A percentile compares a stretch with the other conserved stretches of the same genome.
Evolutionary conservation across 2,113 vertebrate genomes (phyloP).

Genomic region (Nesogale talazaci): DNA sequence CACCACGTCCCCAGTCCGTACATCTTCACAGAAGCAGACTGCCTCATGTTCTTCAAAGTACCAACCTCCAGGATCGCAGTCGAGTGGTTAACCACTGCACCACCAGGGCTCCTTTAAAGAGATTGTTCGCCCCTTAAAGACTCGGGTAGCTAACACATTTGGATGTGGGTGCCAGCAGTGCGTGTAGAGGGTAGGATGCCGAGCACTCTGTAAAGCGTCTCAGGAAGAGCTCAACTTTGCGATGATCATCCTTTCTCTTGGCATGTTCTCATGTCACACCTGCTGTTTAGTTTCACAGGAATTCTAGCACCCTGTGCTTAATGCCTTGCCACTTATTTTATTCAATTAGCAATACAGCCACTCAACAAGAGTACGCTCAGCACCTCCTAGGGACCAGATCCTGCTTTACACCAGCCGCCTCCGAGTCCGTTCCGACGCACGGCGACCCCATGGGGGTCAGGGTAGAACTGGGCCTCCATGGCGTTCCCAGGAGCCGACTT

Average conservation of each 20-base stretch:
- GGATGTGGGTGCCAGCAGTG: neutral
- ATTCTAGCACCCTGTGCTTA: neutral
- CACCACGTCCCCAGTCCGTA: too few relatives aligned
- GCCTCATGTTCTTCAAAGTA: too few relatives aligned
- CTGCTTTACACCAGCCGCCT: neutral
- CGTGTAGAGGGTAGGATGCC: neutral
- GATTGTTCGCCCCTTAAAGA: too few relatives aligned
- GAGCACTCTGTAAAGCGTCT: neutral
- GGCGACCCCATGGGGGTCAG: neutral
- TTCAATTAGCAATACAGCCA: neutral
- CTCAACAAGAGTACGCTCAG: neutral
- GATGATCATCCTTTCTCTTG: neutral
- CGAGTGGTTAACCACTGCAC: neutral
- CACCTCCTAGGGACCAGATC: neutral
- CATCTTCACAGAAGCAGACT: too few relatives aligned
- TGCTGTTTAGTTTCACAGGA: constrained; percentile 29
- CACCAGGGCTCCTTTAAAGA: neutral
- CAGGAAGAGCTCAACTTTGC: neutral
- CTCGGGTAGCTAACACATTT: too few relatives aligned
- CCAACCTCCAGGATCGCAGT: neutral
- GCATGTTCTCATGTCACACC: neutral
- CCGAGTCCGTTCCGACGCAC: neutral
- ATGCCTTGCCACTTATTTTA: neutral
- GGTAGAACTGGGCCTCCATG: neutral
- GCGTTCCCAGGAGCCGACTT: neutral